Evolutionary conservation across 1,140 invertebrate genomes (phyloP), one percentile per base, ranked within the genome.

Genomic region (Penaeus japonicus): DNA sequence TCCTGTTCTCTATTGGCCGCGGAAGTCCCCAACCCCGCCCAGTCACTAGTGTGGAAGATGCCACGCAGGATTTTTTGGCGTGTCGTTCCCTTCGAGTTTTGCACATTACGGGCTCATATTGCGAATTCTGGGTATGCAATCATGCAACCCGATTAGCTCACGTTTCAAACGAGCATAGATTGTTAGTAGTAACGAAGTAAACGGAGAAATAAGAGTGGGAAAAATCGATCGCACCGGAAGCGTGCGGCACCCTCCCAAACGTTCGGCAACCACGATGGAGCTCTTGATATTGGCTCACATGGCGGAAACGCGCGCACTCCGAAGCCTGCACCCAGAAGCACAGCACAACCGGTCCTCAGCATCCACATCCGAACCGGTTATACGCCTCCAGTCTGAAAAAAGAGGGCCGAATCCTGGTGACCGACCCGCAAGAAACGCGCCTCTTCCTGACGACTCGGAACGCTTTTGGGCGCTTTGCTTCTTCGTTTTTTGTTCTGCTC

Each of bases 1-100:
- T 90, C 89, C 89, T 85, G 85, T 85, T 75, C 54, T 82, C 89
- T 90, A 90, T 90, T 90, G 89, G 89, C 89, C 81, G 35, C 89
- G 89, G 89, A 90, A 90, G 85, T 88, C 86, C 4, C 47, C 70
- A 85, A 79, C 83, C 83, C 89, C 89, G 89, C 89, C 89, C 89
- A 85, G 65, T 57, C 32, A 85, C 70, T 87, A 75, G 75, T 78
- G 62, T 65, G 87, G 47, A 62, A 79, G 57, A 70, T 82, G 57
- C 84, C 84, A 82, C 30, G 47, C 35, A 39, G 54, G 55, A 55
- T 47, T 47, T 47, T 47, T 47, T 47, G 47, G 47, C 47, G 47
- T 47, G 53, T 2, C 53, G 0, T 75, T 30, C 10, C 59, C 22
- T 30, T 20, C 70, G 22, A 17, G 10, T 20, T 83, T 35, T 27